Evolutionary conservation across 2,888 invertebrate species (phyloP).

Genomic region (Nephrotoma guestfalica): DNA sequence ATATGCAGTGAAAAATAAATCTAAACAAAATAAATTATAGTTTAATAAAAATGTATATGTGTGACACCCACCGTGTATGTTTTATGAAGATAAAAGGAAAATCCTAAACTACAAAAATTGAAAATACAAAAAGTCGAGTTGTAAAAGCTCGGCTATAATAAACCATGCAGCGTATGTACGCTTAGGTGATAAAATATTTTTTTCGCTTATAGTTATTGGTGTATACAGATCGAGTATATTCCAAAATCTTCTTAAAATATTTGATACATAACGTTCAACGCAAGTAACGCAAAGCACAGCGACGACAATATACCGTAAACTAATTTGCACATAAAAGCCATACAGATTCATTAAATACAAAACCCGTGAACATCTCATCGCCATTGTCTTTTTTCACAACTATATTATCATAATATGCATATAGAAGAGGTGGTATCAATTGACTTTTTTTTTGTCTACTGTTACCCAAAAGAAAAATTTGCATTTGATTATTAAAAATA

Average conservation of each 20-base stretch:
- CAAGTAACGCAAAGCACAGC: background rate
- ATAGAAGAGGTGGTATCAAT: too few relatives aligned
- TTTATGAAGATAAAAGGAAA: background rate
- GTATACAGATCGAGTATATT: background rate
- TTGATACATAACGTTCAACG: background rate
- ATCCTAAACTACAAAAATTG: background rate
- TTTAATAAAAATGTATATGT: background rate
- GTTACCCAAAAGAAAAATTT: background rate
- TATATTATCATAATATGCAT: background rate
- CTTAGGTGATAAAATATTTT: background rate
- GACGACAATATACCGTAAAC: background rate
- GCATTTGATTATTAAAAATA: background rate
- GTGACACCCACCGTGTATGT: background rate
- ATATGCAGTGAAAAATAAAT: background rate
- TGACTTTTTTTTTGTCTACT: background rate
- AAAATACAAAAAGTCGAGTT: background rate
- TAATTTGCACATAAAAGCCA: background rate
- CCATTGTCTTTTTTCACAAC: background rate
- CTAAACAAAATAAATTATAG: background rate
- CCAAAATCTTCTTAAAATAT: background rate
- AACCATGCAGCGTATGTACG: background rate
- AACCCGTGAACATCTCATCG: background rate
- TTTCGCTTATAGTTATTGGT: background rate
- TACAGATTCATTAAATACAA: background rate
- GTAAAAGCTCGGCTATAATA: background rate